These are phyloP conservation scores for Electrona antarctica DNA, from an alignment of 2,113 vertebrate species.

Conservation along the genomic window DNA sequence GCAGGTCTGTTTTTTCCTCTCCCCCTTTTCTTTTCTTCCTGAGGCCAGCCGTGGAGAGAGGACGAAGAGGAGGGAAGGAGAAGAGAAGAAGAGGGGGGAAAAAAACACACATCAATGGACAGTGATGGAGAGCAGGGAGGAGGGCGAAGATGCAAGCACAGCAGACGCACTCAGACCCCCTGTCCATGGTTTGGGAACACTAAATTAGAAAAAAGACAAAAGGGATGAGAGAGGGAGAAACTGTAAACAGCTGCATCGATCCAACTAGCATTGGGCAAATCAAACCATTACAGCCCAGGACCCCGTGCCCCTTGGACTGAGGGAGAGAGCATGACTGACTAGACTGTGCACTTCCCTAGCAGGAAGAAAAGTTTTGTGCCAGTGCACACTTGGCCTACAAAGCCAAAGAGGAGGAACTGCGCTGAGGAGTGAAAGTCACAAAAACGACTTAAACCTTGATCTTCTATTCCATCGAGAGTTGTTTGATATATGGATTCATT, in stretches of 20 bases:
- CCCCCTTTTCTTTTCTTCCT: constrained; percentile 61
- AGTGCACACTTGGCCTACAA: constrained; percentile 29
- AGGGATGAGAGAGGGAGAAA: constrained; percentile 80
- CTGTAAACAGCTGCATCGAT: constrained; percentile 81
- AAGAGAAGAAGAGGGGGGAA: constrained; percentile 70
- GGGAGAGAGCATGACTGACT: constrained; percentile 59
- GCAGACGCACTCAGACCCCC: constrained; percentile 79
- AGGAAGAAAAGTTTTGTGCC: constrained; percentile 61
- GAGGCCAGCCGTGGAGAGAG: constrained; percentile 81
- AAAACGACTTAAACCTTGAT: too few relatives aligned
- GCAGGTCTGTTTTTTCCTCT: constrained; percentile 83
- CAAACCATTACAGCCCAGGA: constrained; percentile 73
- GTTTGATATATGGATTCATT: too few relatives aligned
- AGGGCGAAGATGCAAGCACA: constrained; percentile 86
- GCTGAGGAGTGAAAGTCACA: too few relatives aligned
- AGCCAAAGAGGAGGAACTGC: too few relatives aligned
- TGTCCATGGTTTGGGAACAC: constrained; percentile 83
- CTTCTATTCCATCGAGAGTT: too few relatives aligned
- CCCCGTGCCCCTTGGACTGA: constrained; percentile 53
- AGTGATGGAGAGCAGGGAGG: constrained; percentile 88
- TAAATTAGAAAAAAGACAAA: constrained; percentile 86
- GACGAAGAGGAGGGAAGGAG: constrained; percentile 77
- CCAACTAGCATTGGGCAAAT: constrained; percentile 79
- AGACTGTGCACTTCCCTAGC: constrained; percentile 36
- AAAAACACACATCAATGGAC: constrained; percentile 83